Conservation (phyloP, 2,797 vertebrate genomes). For the Rhinichthys osculus region DNA sequence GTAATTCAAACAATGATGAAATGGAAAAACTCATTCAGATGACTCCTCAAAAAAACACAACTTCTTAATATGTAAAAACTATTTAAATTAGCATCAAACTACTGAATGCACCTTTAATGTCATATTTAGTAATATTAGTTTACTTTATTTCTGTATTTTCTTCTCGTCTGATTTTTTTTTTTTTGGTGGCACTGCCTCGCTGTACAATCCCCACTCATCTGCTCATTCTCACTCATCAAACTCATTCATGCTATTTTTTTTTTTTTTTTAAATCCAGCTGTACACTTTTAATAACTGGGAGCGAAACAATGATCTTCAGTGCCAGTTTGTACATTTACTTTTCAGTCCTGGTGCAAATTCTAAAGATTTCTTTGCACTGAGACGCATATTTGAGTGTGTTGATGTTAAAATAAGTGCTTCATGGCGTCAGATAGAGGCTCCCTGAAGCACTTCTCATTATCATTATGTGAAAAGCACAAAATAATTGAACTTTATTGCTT, state of each 20-base stretch:
- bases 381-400: slow-evolving; percentile 21
- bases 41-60: background rate
- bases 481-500: background rate
- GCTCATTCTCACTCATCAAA: background rate
- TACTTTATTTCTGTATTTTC: background rate
- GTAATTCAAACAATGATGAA: background rate
- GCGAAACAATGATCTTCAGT: slow-evolving; percentile 42
- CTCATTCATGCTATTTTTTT: background rate
- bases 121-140: background rate
- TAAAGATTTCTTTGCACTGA: slow-evolving; percentile 43
- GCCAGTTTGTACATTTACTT: slow-evolving; percentile 30
- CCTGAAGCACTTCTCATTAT: slow-evolving; percentile 32
- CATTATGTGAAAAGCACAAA: background rate
- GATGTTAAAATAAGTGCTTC: slow-evolving; percentile 4
- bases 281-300: slow-evolving; percentile 39
- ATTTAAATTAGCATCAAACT: background rate
- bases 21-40: background rate
- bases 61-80: background rate
- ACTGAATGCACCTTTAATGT: background rate
- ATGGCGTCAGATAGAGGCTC: slow-evolving; percentile 36
- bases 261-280: slow-evolving; percentile 14
- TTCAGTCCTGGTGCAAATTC: slow-evolving; percentile 23
- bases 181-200: background rate
- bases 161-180: background rate
- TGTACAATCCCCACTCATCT: background rate